Evolutionary conservation across 2,888 invertebrate genomes (phyloP), one percentile per base, ranked within the genome.

Genomic region (Amphipoea lucens): DNA sequence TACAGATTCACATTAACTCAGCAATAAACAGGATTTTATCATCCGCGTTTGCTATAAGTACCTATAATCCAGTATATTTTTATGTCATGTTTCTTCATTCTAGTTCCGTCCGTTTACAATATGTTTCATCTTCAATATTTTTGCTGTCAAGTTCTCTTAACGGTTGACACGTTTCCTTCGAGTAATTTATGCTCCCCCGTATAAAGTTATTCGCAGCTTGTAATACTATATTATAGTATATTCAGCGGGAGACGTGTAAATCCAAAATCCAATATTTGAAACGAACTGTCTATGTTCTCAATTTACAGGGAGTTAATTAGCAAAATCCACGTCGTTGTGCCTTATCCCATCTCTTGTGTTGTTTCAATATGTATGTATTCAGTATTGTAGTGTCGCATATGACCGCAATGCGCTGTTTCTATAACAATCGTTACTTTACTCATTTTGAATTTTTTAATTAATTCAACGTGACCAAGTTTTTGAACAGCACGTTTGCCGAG

Each of bases 351-450:
- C 40, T 76, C 51, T 74, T n/a, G 48, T 76, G 65, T 81, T 77
- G 69, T 85, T 77, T 20, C 76, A 69, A 76, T 79, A 81, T 40
- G 65, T 79, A 82, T 78, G 79, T 84, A 89, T 87, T 84, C 81
- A 85, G 81, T 87, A 78, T 67, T 76, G 78, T 80, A 75, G 76
- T 83, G 89, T 89, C 91, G 90, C 92, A 90, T 89, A 86, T 81
- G 72, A 83, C 94, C 93, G 95, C 94, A 95, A 84, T 95, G 94
- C 95, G 95, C 93, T 83, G 85, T 88, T 89, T 87, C 87, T 83
- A 82, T 70, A 87, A 86, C 81, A 87, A 83, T 78, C 84, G 77
- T 70, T 74, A 76, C 72, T 77, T 75, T 54, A 69, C 77, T 83
- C 60, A 82, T 70, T 74, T 80, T 83, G 85, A 82, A 85, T 88